Conservation (phyloP, 2,888 invertebrate species). For the Chorisops tibialis region DNA sequence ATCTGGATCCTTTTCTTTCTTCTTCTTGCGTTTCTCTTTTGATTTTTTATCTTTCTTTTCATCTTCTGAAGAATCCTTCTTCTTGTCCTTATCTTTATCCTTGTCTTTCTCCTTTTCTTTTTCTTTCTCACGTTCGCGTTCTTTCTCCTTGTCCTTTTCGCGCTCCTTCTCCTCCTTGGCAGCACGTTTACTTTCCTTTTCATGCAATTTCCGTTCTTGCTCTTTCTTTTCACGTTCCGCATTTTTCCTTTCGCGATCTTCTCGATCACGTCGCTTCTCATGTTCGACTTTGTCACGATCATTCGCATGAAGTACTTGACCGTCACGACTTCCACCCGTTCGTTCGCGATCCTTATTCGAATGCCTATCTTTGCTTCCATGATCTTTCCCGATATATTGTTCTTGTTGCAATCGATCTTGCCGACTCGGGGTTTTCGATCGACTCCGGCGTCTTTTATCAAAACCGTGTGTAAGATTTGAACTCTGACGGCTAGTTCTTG, state of each 20-base stretch:
- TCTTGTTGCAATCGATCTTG: conserved; percentile 15
- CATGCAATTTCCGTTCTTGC: conserved; percentile 29
- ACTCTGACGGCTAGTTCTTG: conserved; percentile 24
- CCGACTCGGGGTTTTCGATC: conserved; percentile 26
- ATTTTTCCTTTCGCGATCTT: conserved; percentile 30
- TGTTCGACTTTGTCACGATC: conserved; percentile 34
- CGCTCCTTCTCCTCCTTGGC: conserved; percentile 42
- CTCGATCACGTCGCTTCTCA: conserved; percentile 44
- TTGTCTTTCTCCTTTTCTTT: conserved; percentile 46
- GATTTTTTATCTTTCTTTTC: conserved; percentile 48
- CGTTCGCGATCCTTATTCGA: conserved; percentile 38
- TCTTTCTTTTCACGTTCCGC: conserved; percentile 35
- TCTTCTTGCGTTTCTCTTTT: conserved; percentile 53
- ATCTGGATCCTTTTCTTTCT: conserved; percentile 58
- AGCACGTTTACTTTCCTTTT: conserved; percentile 48
- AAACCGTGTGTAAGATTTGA: background rate
- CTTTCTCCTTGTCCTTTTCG: conserved; percentile 49
- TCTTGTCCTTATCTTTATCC: conserved; percentile 40
- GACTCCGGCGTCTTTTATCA: conserved; percentile 15
- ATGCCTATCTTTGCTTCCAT: conserved; percentile 14
- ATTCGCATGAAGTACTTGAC: conserved; percentile 45
- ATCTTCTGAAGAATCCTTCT: conserved; percentile 38
- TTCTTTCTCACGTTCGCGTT: conserved; percentile 40
- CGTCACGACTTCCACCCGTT: conserved; percentile 36
- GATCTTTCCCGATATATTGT: background rate